Base-by-base conservation (phyloP, 64 coral and sea anemone species). In the Hydrozoanthus tunicans region DNA sequence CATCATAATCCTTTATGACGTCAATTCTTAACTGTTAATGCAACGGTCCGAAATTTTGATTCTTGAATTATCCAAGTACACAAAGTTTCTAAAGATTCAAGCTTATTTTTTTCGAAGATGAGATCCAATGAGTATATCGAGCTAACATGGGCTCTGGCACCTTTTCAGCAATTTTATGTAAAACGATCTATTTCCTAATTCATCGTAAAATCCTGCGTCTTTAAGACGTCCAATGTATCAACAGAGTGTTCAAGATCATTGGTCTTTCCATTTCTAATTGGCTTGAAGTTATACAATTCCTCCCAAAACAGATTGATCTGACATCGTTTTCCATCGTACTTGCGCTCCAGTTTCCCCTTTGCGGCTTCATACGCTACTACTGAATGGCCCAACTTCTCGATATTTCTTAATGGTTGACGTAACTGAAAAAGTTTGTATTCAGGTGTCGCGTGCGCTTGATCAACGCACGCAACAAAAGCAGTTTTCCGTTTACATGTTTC, bases 221-320 rank as follows among this genome's bases (percentile, higher is more conserved):
- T 74, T 86, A 56, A 95, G 59, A 80, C 80, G 56, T 89, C 93
- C 53, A 95, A 74, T 32, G 89, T 89, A 20, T 95, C 93, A 56
- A 70, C 82, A 77, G 89, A 88, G 13, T 63, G 59, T 73, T 95
- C 76, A 4, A 94, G 77, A 59, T 93, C 92, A 59, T 81, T 94
- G 13, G 89, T 27, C 58, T 89, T 91, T 43, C 73, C 90, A 64
- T 79, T 56, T 75, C 74, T 77, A 17, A 94, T 69, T 81, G 69
- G 59, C 58, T 86, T 92, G 72, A 86, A 92, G 64, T 58, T 76
- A n/a, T 94, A 51, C 14, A 94, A 32, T 70, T 91, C 70, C 23
- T 94, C 89, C 15, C 86, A 14, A 32, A 43, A 57, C 0, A 93
- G 60, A n/a, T 84, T 77, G 51, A 93, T 17, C 77, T 77, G 59